Evolutionary conservation across 2,797 vertebrate species (phyloP), one percentile per base, ranked within the genome.

Genomic region (Rhinophrynus dorsalis): DNA sequence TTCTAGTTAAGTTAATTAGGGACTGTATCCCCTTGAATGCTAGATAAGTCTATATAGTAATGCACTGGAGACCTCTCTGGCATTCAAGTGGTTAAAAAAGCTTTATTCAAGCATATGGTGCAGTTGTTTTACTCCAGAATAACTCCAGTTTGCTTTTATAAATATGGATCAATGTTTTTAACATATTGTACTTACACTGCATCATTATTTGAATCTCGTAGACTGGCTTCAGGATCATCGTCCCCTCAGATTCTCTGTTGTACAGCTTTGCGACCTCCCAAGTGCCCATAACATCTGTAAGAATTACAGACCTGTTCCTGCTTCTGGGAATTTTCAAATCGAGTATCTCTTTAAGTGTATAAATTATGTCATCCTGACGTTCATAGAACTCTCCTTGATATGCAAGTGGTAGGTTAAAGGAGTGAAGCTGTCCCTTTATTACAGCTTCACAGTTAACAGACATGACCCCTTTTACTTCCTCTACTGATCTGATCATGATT

Each of bases 151-250:
- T n/a, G n/a, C n/a, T n/a, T n/a, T n/a, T n/a, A n/a, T n/a, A n/a
- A n/a, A n/a, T n/a, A n/a, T n/a, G n/a, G n/a, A n/a, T n/a, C n/a
- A n/a, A n/a, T n/a, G n/a, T n/a, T n/a, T n/a, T n/a, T n/a, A n/a
- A n/a, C n/a, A n/a, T n/a, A n/a, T n/a, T n/a, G n/a, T 85, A 91
- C 93, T 93, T 84, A 94, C 93, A 87, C 78, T 89, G 88, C 84
- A 91, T 89, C 54, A 92, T 77, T 44, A 86, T 90, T 72, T 92
- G 88, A 20, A 95, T 80, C 79, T 93, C 89, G 26, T 94, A 93
- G 64, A 95, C 76, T 38, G 93, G 91, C 0, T 82, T 86, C 38
- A 95, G 86, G 68, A 67, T 73, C 78, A 94, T 42, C 64, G 76
- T 79, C 24, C 88, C 86, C 33, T 68, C 71, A 74, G 90, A 87